Evolutionary conservation across 2,888 invertebrate species (phyloP).

Genomic region (Mamestra brassicae): DNA sequence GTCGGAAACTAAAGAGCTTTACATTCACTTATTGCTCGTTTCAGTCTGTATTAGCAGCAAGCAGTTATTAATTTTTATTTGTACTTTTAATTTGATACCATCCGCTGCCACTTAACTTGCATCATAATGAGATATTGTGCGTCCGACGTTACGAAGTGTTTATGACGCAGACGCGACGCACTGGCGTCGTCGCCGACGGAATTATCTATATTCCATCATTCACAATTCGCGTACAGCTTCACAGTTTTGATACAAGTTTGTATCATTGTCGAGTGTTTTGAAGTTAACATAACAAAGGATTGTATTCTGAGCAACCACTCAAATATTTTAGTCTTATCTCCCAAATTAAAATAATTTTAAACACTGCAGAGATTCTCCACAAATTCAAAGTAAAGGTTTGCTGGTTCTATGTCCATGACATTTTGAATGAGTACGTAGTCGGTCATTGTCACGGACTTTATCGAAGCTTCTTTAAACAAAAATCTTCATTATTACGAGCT

Average conservation of each 20-base stretch:
- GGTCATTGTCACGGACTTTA: conserved; percentile 48
- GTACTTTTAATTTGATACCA: conserved; percentile 45
- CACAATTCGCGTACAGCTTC: conserved; percentile 47
- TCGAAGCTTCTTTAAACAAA: conserved; percentile 34
- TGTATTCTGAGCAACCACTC: conserved; percentile 33
- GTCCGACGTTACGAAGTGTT: conserved; percentile 78
- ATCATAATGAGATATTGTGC: conserved; percentile 76
- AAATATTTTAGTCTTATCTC: conserved; percentile 39
- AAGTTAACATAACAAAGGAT: conserved; percentile 49
- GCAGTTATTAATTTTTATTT: conserved; percentile 42
- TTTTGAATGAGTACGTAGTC: conserved; percentile 35
- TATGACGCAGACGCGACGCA: conserved; percentile 78
- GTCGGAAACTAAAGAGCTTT: conserved; percentile 49
- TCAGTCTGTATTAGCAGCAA: conserved; percentile 32
- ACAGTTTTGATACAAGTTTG: conserved; percentile 48
- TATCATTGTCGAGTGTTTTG: conserved; percentile 30
- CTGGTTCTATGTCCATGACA: conserved; percentile 25
- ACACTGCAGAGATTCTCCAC: conserved; percentile 18
- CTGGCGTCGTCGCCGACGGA: conserved; percentile 71
- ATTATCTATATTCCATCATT: conserved; percentile 65
- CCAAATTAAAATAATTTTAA: conserved; percentile 30
- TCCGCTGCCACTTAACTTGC: conserved; percentile 71
- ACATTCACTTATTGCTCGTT: conserved; percentile 44
- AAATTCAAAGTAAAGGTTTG: conserved; percentile 27
- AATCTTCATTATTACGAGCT: conserved; percentile 23